These are phyloP conservation scores for Caerostris extrusa DNA, from an alignment of 1,140 invertebrate genomes.

Conservation along the genomic window DNA sequence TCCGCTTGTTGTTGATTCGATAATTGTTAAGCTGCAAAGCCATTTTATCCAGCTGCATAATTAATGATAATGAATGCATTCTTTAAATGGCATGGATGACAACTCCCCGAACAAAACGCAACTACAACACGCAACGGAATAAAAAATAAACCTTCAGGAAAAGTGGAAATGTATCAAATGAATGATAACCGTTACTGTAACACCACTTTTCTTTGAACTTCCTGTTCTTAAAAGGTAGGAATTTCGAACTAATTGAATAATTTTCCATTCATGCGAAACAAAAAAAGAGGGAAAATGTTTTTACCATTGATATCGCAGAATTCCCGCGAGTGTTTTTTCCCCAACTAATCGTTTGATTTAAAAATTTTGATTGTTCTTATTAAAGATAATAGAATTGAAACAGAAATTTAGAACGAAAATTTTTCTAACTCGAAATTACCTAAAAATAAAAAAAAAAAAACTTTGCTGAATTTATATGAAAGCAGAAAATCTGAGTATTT, in stretches of 20 bases:
- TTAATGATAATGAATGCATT: too few relatives aligned
- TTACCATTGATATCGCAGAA: not conserved
- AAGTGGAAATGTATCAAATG: not conserved
- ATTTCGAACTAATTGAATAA: not conserved
- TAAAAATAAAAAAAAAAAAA: too few relatives aligned
- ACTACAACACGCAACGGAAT: not conserved
- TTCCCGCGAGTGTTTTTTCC: not conserved
- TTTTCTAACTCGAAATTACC: not conserved
- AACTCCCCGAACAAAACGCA: not conserved
- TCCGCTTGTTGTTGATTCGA: too few relatives aligned
- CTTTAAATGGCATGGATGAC: too few relatives aligned
- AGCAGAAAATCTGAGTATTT: not conserved
- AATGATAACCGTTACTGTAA: not conserved
- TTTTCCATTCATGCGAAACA: not conserved
- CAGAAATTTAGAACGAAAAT: not conserved
- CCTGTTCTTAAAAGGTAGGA: not conserved
- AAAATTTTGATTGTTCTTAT: not conserved
- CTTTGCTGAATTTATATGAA: not conserved
- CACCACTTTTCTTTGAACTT: not conserved
- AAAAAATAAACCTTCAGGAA: not conserved
- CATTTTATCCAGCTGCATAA: too few relatives aligned
- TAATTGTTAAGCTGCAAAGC: too few relatives aligned
- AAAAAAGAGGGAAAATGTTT: not conserved
- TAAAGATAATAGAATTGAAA: not conserved
- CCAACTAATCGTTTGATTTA: not conserved